These are phyloP conservation scores for Oxyruncus cristatus DNA, from an alignment of 2,113 vertebrate genomes.

Conservation along the genomic window DNA sequence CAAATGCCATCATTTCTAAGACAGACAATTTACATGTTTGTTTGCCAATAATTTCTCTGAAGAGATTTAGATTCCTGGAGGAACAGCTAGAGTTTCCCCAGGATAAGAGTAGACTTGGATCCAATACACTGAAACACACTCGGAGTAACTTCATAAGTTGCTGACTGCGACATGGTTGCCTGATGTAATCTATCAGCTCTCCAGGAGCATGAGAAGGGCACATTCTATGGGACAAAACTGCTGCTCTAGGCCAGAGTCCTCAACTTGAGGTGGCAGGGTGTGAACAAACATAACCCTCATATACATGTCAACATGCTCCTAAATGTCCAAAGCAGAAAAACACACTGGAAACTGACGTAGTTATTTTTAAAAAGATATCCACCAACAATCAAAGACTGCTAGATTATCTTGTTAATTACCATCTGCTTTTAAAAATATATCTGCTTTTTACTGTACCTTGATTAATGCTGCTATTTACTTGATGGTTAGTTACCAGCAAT, in stretches of 20 bases:
- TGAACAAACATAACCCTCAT: background rate
- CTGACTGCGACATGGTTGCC: background rate
- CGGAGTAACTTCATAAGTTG: background rate
- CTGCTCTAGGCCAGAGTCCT: background rate
- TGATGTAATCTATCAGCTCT: background rate
- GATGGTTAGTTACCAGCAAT: background rate
- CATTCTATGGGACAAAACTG: fast-evolving
- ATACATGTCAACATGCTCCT: background rate
- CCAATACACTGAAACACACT: background rate
- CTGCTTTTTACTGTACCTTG: slow-evolving; percentile 1
- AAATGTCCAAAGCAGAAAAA: background rate
- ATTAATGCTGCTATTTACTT: slow-evolving; percentile 18
- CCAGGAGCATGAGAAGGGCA: background rate
- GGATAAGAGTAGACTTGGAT: background rate
- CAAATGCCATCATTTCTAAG: background rate
- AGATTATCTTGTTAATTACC: background rate
- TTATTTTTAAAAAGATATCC: background rate
- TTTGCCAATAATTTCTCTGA: background rate
- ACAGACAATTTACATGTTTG: background rate
- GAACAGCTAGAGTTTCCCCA: background rate
- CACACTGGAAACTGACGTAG: background rate
- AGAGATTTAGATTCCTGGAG: background rate
- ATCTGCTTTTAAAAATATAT: background rate
- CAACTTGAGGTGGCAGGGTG: background rate
- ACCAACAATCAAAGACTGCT: background rate